A percentile compares a stretch with the other conserved stretches of the same genome.
These are phyloP conservation scores for Drosophila borborema DNA, from an alignment of 2,888 invertebrate genomes.

Conservation along the genomic window DNA sequence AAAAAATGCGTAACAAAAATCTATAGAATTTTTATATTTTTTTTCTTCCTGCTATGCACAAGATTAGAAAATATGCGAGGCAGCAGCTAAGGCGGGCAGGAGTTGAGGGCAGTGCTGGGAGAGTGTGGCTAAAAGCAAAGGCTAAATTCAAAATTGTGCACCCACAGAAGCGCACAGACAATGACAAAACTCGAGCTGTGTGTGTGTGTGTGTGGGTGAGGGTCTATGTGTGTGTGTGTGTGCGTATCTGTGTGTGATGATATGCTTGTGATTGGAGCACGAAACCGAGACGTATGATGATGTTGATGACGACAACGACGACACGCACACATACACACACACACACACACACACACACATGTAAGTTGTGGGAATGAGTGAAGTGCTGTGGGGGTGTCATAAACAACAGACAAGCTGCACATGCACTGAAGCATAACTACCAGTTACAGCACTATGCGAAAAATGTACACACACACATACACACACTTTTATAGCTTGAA, in stretches of 20 bases:
- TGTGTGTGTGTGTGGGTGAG: conserved; percentile 20
- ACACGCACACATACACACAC: conserved; percentile 12
- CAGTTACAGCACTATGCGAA: conserved; percentile 57
- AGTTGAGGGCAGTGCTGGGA: neutral
- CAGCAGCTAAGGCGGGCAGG: neutral
- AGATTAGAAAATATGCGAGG: conserved; percentile 52
- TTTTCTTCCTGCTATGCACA: conserved; percentile 22
- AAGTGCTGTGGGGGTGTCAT: conserved; percentile 57
- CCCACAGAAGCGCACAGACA: conserved; percentile 21
- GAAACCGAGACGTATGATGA: conserved; percentile 76
- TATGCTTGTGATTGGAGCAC: conserved; percentile 74
- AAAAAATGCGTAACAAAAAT: conserved; percentile 45
- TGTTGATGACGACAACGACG: conserved; percentile 69
- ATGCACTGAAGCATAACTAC: conserved; percentile 73
- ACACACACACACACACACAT: neutral
- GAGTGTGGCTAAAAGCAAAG: conserved; percentile 37
- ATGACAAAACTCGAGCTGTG: conserved; percentile 10
- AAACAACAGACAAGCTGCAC: conserved; percentile 80
- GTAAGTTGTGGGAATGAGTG: neutral
- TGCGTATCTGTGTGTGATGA: conserved; percentile 49
- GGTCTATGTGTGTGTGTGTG: conserved; percentile 5
- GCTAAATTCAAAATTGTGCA: conserved; percentile 37
- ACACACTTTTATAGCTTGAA: neutral
- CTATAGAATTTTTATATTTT: conserved; percentile 23
- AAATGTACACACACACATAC: conserved; percentile 16